Base-by-base conservation (phyloP, 2,797 vertebrate species). In the Chelidonichthys spinosus region DNA sequence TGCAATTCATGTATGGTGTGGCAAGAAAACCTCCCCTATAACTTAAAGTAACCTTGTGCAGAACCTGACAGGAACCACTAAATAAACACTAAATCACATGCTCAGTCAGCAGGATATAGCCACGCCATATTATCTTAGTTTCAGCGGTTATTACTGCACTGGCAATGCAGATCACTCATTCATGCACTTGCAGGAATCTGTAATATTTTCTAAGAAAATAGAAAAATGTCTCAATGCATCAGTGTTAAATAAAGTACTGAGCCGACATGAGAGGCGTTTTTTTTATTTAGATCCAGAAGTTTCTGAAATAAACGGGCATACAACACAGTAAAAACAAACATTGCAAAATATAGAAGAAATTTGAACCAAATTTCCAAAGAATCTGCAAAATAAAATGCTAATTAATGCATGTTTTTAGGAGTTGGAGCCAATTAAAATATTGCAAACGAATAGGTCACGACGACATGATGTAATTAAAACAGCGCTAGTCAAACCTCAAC, bases 401-500 rank as follows among this genome's bases (percentile, higher is more conserved):
- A 49, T 63, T 25, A 64, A 39, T 14, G 39, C 39, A 42, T 6
- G 17, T 40, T 40, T 59, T 61, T 33, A 62, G 9, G 2, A 17
- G 33, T 36, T n/a, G 43, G 61, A n/a, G 61, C 15, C 7, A 7
- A 53, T 70, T 53, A 36, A 18, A 61, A 35, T 8, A 53, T 11
- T 10, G 35, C 18, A 60, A 11, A 60, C 35, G 33, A 54, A 59
- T 17, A 69, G 10, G 18, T 5, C 4, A 32, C 36, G 32, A 50
- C 32, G 11, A 35, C 10, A 11, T 35, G 25, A 44, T 15, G 4
- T 56, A 5, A 67, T 55, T 43, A 35, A 36, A 67, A 44, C 11
- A n/a, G 14, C 13, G 3, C 37, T 13, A 65, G 5, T 66, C 63
- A 66, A 43, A 54, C 49, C 37, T 66, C 18, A 66, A 53, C 40